Base-by-base conservation (phyloP, 1,140 invertebrate genomes). In the Tetramorium simillimum region DNA sequence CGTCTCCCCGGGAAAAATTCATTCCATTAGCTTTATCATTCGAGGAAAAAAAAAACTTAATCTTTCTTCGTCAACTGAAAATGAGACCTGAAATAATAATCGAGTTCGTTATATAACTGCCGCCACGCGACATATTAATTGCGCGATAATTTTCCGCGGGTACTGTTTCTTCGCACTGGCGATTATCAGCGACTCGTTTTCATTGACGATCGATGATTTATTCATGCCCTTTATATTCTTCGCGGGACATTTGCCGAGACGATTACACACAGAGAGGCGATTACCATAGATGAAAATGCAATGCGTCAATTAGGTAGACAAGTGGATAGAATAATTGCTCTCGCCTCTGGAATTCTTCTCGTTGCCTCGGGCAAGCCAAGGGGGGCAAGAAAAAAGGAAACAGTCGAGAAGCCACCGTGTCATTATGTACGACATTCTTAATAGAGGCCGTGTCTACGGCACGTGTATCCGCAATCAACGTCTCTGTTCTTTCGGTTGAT, bases 401-500 rank as follows among this genome's bases (percentile, higher is more conserved):
- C 40, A 7, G 0, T n/a, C 4, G 12, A 16, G 28, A 28, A 46
- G 4, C 40, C 65, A 24, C 62, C 18, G 69, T 82, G 67, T 75
- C 28, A 43, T 75, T 86, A 37, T 14, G 51, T 40, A 24, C 33
- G 18, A 49, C 67, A 73, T 10, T 70, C 53, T 73, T 84, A 73
- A 81, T 24, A 65, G 21, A 4, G 37, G 43, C 12, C 63, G 65
- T 4, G 40, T 69, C 49, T 21, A n/a, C 10, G 33, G 10, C 58
- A 84, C 58, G 51, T 21, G 43, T 60, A 72, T 72, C 73, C 21
- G 75, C 58, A 84, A 86, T 37, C 53, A n/a, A 33, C 24, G 16
- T 24, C 21, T 85, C 65, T 18, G 28, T 10, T 82, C 65, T 67
- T 33, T 69, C 16, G 76, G 86, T 90, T 91, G 89, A 91, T 89